Percentiles rank a stretch among this genome's conserved stretches.
These are phyloP conservation scores for Bellardia pandia DNA, from an alignment of 2,888 invertebrate genomes.

Conservation along the genomic window DNA sequence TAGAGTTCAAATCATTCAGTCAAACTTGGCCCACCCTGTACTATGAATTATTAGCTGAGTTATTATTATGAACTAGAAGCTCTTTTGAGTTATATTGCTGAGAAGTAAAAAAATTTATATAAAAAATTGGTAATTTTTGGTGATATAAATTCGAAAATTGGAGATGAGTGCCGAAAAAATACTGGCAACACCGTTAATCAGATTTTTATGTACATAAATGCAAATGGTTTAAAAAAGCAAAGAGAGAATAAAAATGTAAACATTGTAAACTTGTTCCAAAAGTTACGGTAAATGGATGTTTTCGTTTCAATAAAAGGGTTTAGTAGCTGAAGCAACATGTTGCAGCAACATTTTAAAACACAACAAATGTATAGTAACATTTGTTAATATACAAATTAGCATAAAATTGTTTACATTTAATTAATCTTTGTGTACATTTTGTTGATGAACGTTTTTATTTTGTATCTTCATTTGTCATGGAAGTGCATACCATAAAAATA, in stretches of 20 bases:
- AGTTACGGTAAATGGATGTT: constrained; percentile 16
- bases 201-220: not conserved
- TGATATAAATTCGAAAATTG: too few species aligned
- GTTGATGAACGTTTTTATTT: not conserved
- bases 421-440: not conserved
- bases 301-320: constrained; percentile 1
- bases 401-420: not conserved
- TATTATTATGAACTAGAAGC: too few species aligned
- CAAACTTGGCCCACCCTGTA: too few species aligned
- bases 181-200: too few species aligned
- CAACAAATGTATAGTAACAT: constrained; percentile 3
- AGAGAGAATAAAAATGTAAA: constrained; percentile 36
- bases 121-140: too few species aligned
- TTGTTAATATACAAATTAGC: not conserved
- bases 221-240: not conserved
- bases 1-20: too few species aligned
- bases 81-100: too few species aligned
- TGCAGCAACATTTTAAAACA: constrained; percentile 39
- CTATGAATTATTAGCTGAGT: too few species aligned
- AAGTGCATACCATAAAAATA: constrained; percentile 3
- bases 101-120: too few species aligned
- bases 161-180: too few species aligned
- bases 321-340: constrained; percentile 29
- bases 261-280: constrained; percentile 24
- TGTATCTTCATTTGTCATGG: not conserved